Evolutionary conservation across 2,888 invertebrate genomes (phyloP).

Genomic region (Tyria jacobaeae): DNA sequence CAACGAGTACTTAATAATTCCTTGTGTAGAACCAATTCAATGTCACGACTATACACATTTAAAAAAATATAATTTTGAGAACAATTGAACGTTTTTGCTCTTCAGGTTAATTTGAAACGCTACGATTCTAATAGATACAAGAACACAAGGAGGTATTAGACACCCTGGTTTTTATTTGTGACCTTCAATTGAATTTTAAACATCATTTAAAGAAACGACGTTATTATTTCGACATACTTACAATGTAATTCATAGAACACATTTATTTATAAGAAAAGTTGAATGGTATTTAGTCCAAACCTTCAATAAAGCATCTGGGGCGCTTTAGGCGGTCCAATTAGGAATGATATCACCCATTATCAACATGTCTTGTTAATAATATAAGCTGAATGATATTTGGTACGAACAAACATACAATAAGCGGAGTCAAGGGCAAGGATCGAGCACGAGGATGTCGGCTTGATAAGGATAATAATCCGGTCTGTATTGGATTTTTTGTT

Average conservation of each 20-base stretch:
- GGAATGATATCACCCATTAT: conserved; percentile 44
- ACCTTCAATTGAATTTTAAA: conserved; percentile 9
- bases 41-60: conserved; percentile 13
- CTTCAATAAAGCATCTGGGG: conserved; percentile 19
- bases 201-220: background rate
- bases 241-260: background rate
- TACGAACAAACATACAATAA: conserved; percentile 33
- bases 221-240: background rate
- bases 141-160: background rate
- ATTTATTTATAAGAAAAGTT: background rate
- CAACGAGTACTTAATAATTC: background rate
- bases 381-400: conserved; percentile 35
- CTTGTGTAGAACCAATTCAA: conserved; percentile 11
- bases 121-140: conserved; percentile 3
- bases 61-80: conserved; percentile 12
- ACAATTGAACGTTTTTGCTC: conserved; percentile 14
- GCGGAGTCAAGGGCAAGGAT: conserved; percentile 39
- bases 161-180: background rate
- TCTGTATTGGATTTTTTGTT: conserved; percentile 1
- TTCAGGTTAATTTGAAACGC: conserved; percentile 6
- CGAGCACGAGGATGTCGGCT: conserved; percentile 29
- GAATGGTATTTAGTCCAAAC: conserved; percentile 8
- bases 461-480: conserved; percentile 24
- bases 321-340: conserved; percentile 25
- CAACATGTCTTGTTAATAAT: conserved; percentile 37